A percentile compares a stretch with the other conserved stretches of the same genome.
phyloP scores from a whole-genome alignment of 2,113 vertebrate species.

The Cryptotis parvus region DNA sequence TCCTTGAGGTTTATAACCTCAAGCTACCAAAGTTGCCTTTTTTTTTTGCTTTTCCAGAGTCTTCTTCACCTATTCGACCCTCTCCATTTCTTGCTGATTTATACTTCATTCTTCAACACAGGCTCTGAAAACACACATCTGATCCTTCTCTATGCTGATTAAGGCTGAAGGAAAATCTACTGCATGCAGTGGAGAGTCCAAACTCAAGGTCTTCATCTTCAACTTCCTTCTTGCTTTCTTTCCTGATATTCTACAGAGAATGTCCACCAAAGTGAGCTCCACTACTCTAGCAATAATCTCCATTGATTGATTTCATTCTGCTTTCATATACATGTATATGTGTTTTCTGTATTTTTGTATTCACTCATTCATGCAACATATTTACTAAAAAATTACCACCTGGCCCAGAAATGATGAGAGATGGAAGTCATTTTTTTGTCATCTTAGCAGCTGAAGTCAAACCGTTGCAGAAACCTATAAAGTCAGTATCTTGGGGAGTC shows the following conservation, averaged over 20 bases:
- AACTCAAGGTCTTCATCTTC: not conserved
- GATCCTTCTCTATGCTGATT: not conserved
- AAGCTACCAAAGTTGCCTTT: not conserved
- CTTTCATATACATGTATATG: not conserved
- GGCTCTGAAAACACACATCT: not conserved
- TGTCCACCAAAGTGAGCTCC: not conserved
- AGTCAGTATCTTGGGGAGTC: too few species aligned
- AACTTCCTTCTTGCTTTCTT: not conserved
- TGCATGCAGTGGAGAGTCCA: not conserved
- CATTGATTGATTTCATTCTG: not conserved
- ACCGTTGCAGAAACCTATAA: too few species aligned
- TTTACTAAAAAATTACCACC: not conserved
- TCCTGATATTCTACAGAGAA: not conserved
- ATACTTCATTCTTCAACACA: conserved; percentile 6
- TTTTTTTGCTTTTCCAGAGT: not conserved
- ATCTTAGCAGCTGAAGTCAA: too few species aligned
- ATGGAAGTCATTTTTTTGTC: not conserved
- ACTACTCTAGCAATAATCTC: not conserved
- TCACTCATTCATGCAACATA: not conserved
- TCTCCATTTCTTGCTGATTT: not conserved
- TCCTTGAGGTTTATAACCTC: not conserved
- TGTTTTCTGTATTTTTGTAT: not conserved
- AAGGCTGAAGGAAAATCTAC: not conserved
- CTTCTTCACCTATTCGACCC: not conserved
- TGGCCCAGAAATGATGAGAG: not conserved